Evolutionary conservation across 2,888 invertebrate species (phyloP), one percentile per base, ranked within the genome.

Genomic region (Halictus quadricinctus): DNA sequence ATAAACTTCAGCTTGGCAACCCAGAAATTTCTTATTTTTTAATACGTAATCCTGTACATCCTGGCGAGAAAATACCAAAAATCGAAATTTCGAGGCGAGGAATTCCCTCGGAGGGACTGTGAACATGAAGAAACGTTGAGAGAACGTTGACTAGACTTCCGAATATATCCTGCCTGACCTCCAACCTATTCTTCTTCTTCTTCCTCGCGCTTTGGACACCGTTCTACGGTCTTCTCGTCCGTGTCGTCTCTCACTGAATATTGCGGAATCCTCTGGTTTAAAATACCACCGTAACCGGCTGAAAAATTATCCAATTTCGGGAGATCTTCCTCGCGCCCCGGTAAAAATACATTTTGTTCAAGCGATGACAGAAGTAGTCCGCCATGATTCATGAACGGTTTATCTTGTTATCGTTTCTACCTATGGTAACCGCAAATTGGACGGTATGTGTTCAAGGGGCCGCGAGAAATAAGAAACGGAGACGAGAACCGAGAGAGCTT

Each of bases 291-390:
- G 41, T n/a, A 70, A 76, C 80, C 77, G 81, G 69, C 80, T 84
- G 87, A 89, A 88, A 90, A 89, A 90, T 90, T 86, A 90, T 90
- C 89, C 90, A 88, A 89, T 90, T 87, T 82, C 75, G 81, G 48
- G 85, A 73, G 82, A 79, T 82, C 86, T 80, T 69, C 54, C 43
- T 21, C 25, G 64, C 36, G 43, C 43, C 1, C 29, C 50, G 54
- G 48, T n/a, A 29, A 54, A 48, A 76, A 72, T 70, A 58, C 29
- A 75, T 83, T 72, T 72, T 50, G 58, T 36, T 73, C 66, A 29
- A 81, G 72, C 25, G 72, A 80, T 81, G 76, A 70, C 25, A 43
- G 54, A 66, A 64, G 72, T 50, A 81, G 75, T 81, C 72, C 43
- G 58, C 60, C 73, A 70, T 82, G 82, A 76, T 83, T 82, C 80